These are phyloP conservation scores for Sinosuthora webbiana DNA, from an alignment of 2,113 vertebrate genomes.

Conservation along the genomic window DNA sequence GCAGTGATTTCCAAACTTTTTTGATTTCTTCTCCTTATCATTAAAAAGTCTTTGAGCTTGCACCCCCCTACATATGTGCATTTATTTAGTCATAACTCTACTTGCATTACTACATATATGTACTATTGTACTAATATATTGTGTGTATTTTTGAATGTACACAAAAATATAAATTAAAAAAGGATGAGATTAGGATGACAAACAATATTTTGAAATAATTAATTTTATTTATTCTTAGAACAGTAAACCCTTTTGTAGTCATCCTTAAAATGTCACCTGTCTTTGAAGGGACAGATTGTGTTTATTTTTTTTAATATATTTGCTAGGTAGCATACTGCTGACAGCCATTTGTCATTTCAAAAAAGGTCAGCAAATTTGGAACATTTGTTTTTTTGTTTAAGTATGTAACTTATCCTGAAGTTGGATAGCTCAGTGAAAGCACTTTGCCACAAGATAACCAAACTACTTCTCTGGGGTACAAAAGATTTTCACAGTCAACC, in stretches of 20 bases:
- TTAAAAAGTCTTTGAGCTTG: neutral
- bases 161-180: neutral
- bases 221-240: neutral
- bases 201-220: neutral
- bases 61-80: neutral
- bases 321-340: neutral
- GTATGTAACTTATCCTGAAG: neutral
- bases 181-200: neutral
- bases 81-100: neutral
- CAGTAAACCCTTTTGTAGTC: neutral
- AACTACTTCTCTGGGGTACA: neutral
- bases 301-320: neutral
- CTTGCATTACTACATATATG: neutral
- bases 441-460: neutral
- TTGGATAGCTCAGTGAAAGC: neutral
- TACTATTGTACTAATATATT: neutral
- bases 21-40: neutral
- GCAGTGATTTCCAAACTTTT: neutral
- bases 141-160: neutral
- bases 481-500: neutral
- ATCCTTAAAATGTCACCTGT: neutral
- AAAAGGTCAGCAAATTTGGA: constrained; percentile 1
- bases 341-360: neutral
- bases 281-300: neutral
- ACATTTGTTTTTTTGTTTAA: neutral